Evolutionary conservation across 2,113 vertebrate species (phyloP), one percentile per base, ranked within the genome.

Genomic region (Gavia stellata): DNA sequence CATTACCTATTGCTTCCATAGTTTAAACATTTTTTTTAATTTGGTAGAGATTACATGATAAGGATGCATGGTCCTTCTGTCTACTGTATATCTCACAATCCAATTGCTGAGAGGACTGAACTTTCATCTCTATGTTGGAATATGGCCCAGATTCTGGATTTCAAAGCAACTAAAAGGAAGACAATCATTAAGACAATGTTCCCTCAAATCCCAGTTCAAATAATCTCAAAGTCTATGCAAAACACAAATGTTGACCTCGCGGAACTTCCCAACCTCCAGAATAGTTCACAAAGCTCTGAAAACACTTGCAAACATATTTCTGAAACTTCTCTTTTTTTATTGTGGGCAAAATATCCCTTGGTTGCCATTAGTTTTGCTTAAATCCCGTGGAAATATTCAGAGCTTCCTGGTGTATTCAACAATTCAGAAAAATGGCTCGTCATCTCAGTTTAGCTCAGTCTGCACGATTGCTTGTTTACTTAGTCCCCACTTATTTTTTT

Each of bases 331-430:
- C 88, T 14, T 25, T 53, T 68, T 73, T 63, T 47, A 91, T 90
- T 97, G 96, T 96, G 96, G 91, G 87, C 83, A 96, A 98, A 98
- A 97, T 98, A 98, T 97, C 90, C 96, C 96, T 97, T 94, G 97
- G 98, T 98, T 98, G 97, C 98, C 94, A 97, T 96, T 98, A 98
- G 98, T 97, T 98, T 85, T 97, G 72, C 74, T 96, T 98, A 98
- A 98, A 98, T 98, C 98, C 93, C 25, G 10, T 67, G 85, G 96
- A 98, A 98, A 96, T 98, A 98, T 98, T 98, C 95, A 81, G 97
- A 50, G 66, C 92, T 96, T 93, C 62, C 49, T 72, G 44, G 71
- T 91, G 89, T 94, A 97, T 97, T 98, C 95, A 97, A 52, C 85
- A 47, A 34, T 93, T 89, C 91, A 45, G 66, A 95, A 95, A 96